These are phyloP conservation scores for Harpagifer antarcticus DNA, from an alignment of 2,797 vertebrate species.

Conservation along the genomic window DNA sequence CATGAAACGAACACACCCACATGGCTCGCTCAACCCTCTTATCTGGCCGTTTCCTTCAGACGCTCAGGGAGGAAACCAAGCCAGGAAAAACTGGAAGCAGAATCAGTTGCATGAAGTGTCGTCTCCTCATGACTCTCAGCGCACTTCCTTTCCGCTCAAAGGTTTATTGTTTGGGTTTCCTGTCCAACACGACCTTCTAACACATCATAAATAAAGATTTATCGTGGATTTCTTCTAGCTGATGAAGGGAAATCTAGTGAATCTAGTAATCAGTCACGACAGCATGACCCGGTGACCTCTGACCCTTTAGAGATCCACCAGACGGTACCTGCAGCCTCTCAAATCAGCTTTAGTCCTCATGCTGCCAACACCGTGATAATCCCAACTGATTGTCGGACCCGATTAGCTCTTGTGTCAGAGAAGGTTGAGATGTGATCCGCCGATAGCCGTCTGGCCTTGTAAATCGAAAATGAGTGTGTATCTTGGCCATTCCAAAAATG, in stretches of 20 bases:
- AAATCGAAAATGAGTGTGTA: neutral
- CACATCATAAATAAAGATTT: neutral
- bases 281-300: constrained; percentile 34
- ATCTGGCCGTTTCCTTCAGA: constrained; percentile 1
- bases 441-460: neutral
- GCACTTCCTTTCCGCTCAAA: constrained; percentile 12
- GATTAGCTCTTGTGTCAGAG: constrained; percentile 7
- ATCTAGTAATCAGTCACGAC: constrained; percentile 37
- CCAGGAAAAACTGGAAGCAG: constrained; percentile 26
- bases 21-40: neutral
- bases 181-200: neutral
- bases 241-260: neutral
- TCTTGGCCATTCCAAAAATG: neutral
- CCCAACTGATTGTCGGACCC: constrained; percentile 14
- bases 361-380: constrained; percentile 14
- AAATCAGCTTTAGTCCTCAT: constrained; percentile 47
- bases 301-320: constrained; percentile 28
- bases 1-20: constrained; percentile 5
- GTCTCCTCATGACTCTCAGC: neutral
- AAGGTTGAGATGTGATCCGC: neutral
- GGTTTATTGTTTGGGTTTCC: constrained; percentile 23
- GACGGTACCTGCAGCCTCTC: constrained; percentile 36
- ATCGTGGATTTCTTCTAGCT: neutral
- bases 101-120: neutral
- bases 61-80: neutral